Percentiles rank a stretch among this genome's conserved stretches.
These are phyloP conservation scores for Burhinus oedicnemus DNA, from an alignment of 2,113 vertebrate genomes.

Conservation along the genomic window DNA sequence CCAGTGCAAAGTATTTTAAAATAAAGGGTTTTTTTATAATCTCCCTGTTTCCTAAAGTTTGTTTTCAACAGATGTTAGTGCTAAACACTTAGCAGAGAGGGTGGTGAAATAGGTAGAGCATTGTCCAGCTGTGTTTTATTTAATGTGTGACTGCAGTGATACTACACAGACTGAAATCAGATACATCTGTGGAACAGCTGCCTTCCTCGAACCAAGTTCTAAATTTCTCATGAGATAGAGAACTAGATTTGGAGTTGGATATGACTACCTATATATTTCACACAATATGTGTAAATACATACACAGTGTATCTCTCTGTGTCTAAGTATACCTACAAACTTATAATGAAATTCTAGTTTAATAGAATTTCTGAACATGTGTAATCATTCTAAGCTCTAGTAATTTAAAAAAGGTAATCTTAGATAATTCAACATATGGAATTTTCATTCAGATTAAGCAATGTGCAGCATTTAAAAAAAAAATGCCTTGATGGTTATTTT, in stretches of 20 bases:
- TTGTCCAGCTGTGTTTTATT: conserved; percentile 65
- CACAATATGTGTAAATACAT: neutral
- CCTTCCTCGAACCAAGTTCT: conserved; percentile 41
- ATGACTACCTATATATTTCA: conserved; percentile 19
- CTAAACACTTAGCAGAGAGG: conserved; percentile 56
- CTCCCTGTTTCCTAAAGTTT: neutral
- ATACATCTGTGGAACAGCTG: conserved; percentile 49
- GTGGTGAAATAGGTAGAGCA: conserved; percentile 60
- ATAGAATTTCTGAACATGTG: neutral
- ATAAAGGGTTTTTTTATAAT: neutral
- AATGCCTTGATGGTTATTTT: neutral
- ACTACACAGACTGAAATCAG: conserved; percentile 66
- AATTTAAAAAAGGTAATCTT: neutral
- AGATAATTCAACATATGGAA: neutral
- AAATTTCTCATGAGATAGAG: conserved; percentile 55
- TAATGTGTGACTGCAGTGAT: conserved; percentile 59
- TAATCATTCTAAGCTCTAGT: neutral
- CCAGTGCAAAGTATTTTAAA: neutral
- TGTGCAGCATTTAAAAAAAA: neutral
- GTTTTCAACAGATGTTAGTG: conserved; percentile 52
- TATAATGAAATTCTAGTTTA: neutral
- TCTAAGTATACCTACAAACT: neutral
- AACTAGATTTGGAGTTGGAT: neutral
- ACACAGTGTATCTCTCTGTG: neutral
- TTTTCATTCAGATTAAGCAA: neutral